phyloP scores from a whole-genome alignment of 2,888 invertebrate species.

The Lumbricus terrestris region DNA sequence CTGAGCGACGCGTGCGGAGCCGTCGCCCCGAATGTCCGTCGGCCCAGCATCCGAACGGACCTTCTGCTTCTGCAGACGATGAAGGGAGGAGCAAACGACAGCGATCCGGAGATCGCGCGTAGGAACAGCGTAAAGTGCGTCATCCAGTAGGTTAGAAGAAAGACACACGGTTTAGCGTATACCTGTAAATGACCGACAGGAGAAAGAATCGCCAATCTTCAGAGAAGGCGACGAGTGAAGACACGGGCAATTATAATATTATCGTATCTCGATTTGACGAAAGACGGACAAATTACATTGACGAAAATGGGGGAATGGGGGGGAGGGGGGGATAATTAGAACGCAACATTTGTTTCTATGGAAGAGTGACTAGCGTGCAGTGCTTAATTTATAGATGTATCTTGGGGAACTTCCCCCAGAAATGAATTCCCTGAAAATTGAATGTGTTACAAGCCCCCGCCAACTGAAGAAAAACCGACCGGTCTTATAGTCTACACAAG shows the following conservation, averaged over 20 bases:
- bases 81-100: constrained; percentile 16
- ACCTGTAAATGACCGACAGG: no score
- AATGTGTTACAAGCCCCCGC: no score
- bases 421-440: no score
- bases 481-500: no score
- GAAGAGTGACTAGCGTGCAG: no score
- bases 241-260: neutral
- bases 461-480: no score
- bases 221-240: no score
- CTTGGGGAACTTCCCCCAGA: no score
- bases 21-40: constrained; percentile 79
- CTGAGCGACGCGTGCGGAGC: constrained; percentile 83
- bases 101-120: neutral
- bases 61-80: constrained; percentile 78
- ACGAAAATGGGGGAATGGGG: neutral
- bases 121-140: neutral
- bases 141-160: neutral
- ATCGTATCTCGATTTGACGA: neutral
- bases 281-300: neutral
- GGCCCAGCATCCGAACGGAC: constrained; percentile 84
- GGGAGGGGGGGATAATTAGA: no score
- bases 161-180: neutral
- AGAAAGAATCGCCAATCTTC: neutral
- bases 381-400: no score
- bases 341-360: no score